Conservation (phyloP, 2,113 vertebrate genomes). For the Acanthisitta chloris region DNA sequence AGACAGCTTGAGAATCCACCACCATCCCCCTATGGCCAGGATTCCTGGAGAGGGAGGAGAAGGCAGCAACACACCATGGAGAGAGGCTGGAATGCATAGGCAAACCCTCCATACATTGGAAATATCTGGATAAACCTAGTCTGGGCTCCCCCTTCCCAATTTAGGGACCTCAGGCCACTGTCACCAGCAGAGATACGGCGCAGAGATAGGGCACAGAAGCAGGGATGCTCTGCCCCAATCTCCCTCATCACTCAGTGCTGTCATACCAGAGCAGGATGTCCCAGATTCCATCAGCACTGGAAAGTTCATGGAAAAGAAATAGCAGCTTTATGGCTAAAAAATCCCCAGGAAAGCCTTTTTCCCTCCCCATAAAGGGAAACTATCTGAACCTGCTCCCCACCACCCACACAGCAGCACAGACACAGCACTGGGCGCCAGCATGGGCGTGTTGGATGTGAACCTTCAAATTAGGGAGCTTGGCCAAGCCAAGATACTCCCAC, state of each 20-base stretch:
- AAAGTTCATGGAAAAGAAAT: not conserved
- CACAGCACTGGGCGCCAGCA: not conserved
- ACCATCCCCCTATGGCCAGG: too few relatives aligned
- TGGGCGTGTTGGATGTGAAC: not conserved
- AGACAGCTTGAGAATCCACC: not conserved
- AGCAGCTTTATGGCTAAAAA: not conserved
- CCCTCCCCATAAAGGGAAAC: not conserved
- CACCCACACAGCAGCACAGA: slow-evolving; percentile 8
- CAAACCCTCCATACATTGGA: accelerated
- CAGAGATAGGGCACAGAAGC: not conserved
- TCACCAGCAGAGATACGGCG: not conserved
- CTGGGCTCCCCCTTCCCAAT: not conserved
- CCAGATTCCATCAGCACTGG: not conserved
- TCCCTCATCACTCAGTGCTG: not conserved
- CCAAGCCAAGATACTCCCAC: slow-evolving; percentile 24
- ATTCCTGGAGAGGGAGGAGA: not conserved
- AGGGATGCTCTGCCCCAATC: not conserved
- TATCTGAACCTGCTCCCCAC: slow-evolving; percentile 30
- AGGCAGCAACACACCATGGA: not conserved
- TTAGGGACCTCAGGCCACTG: not conserved
- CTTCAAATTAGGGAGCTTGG: not conserved
- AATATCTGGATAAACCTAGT: accelerated
- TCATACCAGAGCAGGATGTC: not conserved
- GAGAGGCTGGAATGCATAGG: accelerated
- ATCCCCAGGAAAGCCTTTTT: not conserved